Evolutionary conservation across 2,113 vertebrate species (phyloP), one percentile per base, ranked within the genome.

Genomic region (Phalacrocorax carbo): DNA sequence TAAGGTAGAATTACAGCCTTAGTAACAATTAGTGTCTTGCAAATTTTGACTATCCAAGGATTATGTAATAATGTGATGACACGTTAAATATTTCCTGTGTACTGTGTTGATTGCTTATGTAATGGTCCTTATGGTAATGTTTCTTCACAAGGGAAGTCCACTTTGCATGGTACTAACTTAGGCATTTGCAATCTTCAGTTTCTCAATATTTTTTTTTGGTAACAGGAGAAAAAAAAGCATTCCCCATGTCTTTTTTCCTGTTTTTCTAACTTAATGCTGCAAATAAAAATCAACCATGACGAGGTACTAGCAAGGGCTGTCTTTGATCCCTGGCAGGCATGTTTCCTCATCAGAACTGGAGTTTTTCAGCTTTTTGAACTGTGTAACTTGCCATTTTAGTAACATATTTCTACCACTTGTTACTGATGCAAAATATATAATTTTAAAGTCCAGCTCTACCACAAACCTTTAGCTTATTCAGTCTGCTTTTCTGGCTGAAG

Each of bases 1-100:
- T 12, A 68, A 88, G 75, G 89, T 82, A 87, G 86, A 95, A 88
- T 66, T 81, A 57, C 82, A 88, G 69, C 57, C 77, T 88, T 94
- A 62, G 82, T 86, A 90, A 92, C 69, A 75, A 68, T 82, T 89
- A 62, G 23, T 55, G 62, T 62, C 85, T 78, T 71, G 62, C 95
- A 92, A 89, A 96, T 94, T 95, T 94, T 95, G 78, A 88, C 91
- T 90, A 11, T 79, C 73, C 54, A 48, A 92, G 71, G 82, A 77
- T 96, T 95, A 88, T 80, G 89, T 93, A 97, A 94, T 92, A 79
- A 80, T 0, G 29, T 85, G 83, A 82, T 94, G 94, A 95, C 92
- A 82, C 73, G 92, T 95, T 91, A 91, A 85, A 77, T 95, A 91
- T 76, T 97, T 96, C 83, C 90, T 80, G 84, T 96, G 68, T 90